These are phyloP conservation scores for Steatornis caripensis DNA, from an alignment of 2,113 vertebrate genomes.

Conservation along the genomic window DNA sequence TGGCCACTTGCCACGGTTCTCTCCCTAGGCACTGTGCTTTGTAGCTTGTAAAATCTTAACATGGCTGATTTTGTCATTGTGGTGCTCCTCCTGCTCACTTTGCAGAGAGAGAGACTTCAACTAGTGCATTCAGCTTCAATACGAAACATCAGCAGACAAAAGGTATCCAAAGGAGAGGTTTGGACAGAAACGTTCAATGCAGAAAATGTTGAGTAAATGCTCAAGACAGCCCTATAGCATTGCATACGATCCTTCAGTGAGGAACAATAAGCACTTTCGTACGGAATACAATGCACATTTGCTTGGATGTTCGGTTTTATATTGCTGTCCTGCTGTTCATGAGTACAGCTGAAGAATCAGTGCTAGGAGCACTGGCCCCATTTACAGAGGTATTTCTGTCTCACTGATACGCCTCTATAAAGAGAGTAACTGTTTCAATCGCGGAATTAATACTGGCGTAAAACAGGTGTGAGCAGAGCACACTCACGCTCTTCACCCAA, in stretches of 20 bases:
- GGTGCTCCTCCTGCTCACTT: not conserved
- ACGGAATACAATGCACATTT: not conserved
- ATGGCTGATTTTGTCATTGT: not conserved
- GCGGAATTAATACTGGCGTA: not conserved
- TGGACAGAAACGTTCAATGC: slow-evolving; percentile 2
- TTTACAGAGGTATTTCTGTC: not conserved
- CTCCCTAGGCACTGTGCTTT: not conserved
- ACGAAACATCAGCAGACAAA: not conserved
- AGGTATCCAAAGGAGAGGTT: slow-evolving; percentile 23
- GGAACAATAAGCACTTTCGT: not conserved
- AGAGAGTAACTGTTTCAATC: not conserved
- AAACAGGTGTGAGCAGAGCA: not conserved
- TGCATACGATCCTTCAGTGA: not conserved
- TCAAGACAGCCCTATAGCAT: not conserved
- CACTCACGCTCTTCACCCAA: not conserved
- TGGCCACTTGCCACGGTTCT: not conserved
- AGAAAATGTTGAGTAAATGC: not conserved
- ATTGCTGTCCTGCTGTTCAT: not conserved
- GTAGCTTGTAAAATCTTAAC: not conserved
- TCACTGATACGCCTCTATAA: not conserved
- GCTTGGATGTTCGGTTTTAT: not conserved
- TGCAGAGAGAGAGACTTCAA: not conserved
- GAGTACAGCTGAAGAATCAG: not conserved
- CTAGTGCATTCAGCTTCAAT: not conserved
- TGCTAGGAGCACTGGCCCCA: not conserved